Percentiles rank a stretch among this genome's conserved stretches.
Evolutionary conservation across 2,113 vertebrate species (phyloP).

Genomic region (Amia ocellicauda): DNA sequence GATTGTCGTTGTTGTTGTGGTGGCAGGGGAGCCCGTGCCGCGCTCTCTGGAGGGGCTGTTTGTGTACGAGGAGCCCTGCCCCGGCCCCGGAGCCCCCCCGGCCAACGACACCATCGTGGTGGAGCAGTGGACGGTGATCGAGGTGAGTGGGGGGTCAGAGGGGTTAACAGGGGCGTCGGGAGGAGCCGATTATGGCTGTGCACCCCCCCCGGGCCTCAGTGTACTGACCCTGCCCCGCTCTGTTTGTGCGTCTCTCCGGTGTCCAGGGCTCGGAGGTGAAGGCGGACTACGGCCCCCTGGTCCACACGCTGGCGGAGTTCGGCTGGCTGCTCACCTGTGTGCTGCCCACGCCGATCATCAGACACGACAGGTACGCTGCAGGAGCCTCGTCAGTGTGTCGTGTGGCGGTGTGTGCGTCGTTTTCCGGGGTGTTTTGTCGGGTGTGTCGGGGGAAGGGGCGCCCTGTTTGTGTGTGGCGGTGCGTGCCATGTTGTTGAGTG

Average conservation of each 20-base stretch:
- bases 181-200: too few species aligned
- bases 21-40: conserved; percentile 79
- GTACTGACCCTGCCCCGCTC: neutral
- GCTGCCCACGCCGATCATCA: conserved; percentile 86
- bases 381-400: too few species aligned
- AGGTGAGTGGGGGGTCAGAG: conserved; percentile 71
- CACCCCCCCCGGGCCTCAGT: too few species aligned
- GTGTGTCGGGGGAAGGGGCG: too few species aligned
- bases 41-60: conserved; percentile 91
- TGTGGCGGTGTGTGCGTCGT: too few species aligned
- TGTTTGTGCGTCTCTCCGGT: neutral
- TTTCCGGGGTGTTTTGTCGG: too few species aligned
- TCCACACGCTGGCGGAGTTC: conserved; percentile 93
- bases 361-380: conserved; percentile 89
- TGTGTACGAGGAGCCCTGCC: conserved; percentile 85
- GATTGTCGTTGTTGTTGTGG: conserved; percentile 13
- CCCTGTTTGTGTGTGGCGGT: too few species aligned
- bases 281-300: conserved; percentile 89
- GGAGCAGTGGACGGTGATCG: conserved; percentile 95
- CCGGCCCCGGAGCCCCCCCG: conserved; percentile 41
- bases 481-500: too few species aligned
- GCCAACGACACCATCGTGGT: conserved; percentile 95
- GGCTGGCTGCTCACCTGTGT: conserved; percentile 95
- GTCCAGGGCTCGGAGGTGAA: conserved; percentile 83
- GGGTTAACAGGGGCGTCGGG: too few species aligned